Base-by-base conservation (phyloP, 2,113 vertebrate genomes). In the Podilymbus podiceps region DNA sequence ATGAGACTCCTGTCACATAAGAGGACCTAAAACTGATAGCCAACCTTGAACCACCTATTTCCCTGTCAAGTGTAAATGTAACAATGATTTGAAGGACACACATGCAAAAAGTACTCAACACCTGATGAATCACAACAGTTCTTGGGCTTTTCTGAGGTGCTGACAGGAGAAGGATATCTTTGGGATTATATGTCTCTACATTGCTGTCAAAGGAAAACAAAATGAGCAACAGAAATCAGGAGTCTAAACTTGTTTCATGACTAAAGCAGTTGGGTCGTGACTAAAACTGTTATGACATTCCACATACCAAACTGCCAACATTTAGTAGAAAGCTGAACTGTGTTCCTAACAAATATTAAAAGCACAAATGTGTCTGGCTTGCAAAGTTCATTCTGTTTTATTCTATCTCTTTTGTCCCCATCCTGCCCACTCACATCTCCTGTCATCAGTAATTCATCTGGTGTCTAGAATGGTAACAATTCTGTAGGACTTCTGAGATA, bases 271-370 rank as follows among this genome's bases (percentile, higher is more conserved):
- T 80, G 75, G 55, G 73, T 74, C 68, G 14, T 90, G 88, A 94
- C 80, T 87, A 87, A 94, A 89, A 64, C 69, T 97, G 92, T 88
- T 93, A 74, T 55, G 55, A 76, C 62, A 92, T 59, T 76, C 69
- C 58, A 56, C 74, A 56, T 22, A 50, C 12, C 50, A 83, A 88
- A 88, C 58, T 79, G 81, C 74, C 84, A 95, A 30, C 76, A 76
- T 85, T 78, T 38, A 88, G 58, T 56, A 24, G 28, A 85, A 94
- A 62, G 86, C 55, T 81, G 28, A 93, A 79, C 86, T 91, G 46
- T 89, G 66, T 62, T 94, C 73, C 83, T 83, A 59, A 33, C 77
- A 85, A 90, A 90, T 68, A 84, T 16, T 58, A 78, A 82, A 90
- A 55, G 69, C 86, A 92, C 58, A 66, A 93, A 82, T 60, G 56